Conservation (phyloP, 2,797 vertebrate genomes). For the Delichon dasypus region DNA sequence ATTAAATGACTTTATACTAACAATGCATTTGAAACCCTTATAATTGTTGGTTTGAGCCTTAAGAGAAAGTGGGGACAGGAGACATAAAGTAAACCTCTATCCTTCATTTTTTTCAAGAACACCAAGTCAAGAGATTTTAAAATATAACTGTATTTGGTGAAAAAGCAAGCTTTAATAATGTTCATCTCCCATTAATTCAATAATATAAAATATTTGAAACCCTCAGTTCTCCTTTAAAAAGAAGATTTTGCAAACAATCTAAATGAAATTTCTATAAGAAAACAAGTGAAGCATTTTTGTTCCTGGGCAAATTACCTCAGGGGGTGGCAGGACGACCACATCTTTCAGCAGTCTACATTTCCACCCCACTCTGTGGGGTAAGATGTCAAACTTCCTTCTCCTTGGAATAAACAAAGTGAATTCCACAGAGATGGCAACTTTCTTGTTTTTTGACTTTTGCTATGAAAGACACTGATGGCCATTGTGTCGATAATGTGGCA, state of each 20-base stretch:
- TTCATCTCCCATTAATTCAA: not conserved
- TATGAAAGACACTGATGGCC: not conserved
- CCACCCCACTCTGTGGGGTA: not conserved
- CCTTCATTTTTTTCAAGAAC: not conserved
- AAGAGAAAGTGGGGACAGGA: not conserved
- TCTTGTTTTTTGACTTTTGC: not conserved
- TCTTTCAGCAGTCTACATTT: not conserved
- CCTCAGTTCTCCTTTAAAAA: not conserved
- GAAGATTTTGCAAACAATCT: not conserved
- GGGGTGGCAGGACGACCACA: fast-evolving
- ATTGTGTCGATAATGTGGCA: not conserved
- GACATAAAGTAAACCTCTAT: not conserved
- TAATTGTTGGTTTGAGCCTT: not conserved
- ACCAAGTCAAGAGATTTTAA: not conserved
- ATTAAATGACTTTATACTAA: not conserved
- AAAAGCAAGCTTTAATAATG: not conserved
- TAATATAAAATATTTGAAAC: not conserved
- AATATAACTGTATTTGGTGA: not conserved
- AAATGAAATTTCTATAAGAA: not conserved
- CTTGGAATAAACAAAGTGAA: not conserved
- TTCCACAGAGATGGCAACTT: not conserved
- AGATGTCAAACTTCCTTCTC: not conserved
- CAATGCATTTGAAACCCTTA: not conserved
- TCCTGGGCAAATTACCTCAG: not conserved
- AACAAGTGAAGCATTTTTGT: not conserved